Percentiles rank a stretch among this genome's conserved stretches.
phyloP scores from a whole-genome alignment of 2,797 vertebrate species.

The Gymnocypris eckloni region DNA sequence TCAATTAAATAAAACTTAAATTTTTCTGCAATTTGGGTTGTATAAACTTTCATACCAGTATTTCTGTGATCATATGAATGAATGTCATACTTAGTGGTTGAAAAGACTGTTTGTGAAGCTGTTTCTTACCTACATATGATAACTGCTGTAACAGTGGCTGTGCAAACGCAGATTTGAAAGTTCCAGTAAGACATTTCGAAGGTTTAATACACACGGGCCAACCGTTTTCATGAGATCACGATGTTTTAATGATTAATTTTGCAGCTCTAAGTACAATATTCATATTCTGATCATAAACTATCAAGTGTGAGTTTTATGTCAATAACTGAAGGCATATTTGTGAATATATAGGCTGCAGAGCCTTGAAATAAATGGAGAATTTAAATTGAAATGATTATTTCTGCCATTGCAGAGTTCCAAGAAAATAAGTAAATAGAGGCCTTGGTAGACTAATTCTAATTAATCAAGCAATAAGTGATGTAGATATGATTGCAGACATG shows the following conservation, averaged over 20 bases:
- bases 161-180: no score
- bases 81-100: no score
- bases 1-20: no score
- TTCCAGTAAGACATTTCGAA: no score
- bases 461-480: slow-evolving; percentile 48
- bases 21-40: no score
- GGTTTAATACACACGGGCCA: not conserved
- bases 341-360: not conserved
- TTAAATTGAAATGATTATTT: not conserved
- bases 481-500: not conserved
- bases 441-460: slow-evolving; percentile 60
- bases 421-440: slow-evolving; percentile 10
- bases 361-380: not conserved
- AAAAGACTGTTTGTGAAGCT: no score
- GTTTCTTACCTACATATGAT: no score
- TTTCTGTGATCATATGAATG: no score
- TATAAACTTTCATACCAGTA: no score
- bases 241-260: no score
- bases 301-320: not conserved
- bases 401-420: not conserved
- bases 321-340: not conserved
- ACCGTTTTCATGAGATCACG: not conserved
- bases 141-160: no score
- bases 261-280: not conserved
- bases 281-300: not conserved